Evolutionary conservation across 2,113 vertebrate genomes (phyloP).

Genomic region (Eulemur macaco): DNA sequence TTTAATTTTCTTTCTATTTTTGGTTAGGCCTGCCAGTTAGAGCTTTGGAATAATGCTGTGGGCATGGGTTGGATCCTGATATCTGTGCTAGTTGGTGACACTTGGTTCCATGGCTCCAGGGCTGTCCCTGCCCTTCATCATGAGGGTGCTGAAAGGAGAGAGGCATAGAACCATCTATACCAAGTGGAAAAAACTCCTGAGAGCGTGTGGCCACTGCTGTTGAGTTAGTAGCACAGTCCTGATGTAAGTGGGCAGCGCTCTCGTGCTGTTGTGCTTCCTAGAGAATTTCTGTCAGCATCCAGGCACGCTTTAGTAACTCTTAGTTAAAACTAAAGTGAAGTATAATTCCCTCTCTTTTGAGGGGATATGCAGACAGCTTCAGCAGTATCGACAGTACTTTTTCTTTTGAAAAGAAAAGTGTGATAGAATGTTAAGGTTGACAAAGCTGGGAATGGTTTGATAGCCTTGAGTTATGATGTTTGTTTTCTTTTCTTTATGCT

Average conservation of each 20-base stretch:
- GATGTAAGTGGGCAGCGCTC: not conserved
- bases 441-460: not conserved
- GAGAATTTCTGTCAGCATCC: not conserved
- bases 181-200: not conserved
- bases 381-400: not conserved
- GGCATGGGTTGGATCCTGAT: not conserved
- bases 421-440: not conserved
- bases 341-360: not conserved
- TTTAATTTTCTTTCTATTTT: not conserved
- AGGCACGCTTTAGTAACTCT: not conserved
- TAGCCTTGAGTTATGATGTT: not conserved
- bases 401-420: not conserved
- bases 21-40: not conserved
- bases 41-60: not conserved
- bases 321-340: not conserved
- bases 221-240: not conserved
- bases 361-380: not conserved
- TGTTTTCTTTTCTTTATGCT: not conserved
- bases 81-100: too few relatives aligned
- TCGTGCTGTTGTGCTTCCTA: not conserved
- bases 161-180: rapidly evolving
- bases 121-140: not conserved
- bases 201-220: not conserved
- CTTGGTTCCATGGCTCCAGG: not conserved
- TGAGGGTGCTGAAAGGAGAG: not conserved